phyloP scores from a whole-genome alignment of 2,888 invertebrate genomes.

The Trisateles emortualis region DNA sequence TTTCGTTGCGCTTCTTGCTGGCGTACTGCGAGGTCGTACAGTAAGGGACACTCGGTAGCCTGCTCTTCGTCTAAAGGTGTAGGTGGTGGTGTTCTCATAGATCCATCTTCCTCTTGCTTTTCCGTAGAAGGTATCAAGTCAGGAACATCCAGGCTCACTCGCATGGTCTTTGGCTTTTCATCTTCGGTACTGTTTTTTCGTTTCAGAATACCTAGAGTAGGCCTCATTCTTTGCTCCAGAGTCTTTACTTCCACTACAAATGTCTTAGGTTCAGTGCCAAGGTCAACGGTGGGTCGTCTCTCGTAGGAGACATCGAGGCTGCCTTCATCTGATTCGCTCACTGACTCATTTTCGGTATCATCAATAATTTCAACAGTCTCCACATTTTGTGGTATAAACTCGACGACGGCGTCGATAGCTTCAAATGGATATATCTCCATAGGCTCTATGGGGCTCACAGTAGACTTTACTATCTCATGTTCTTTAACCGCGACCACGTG shows the following conservation, averaged over 20 bases:
- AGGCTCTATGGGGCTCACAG: slow-evolving; percentile 77
- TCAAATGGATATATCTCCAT: slow-evolving; percentile 82
- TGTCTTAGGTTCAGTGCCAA: slow-evolving; percentile 71
- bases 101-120: slow-evolving; percentile 34
- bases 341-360: slow-evolving; percentile 78
- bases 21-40: slow-evolving; percentile 51
- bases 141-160: slow-evolving; percentile 55
- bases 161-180: slow-evolving; percentile 51
- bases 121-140: slow-evolving; percentile 60
- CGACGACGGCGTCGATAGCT: slow-evolving; percentile 82
- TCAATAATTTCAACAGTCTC: slow-evolving; percentile 86
- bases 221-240: slow-evolving; percentile 72
- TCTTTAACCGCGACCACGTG: slow-evolving; percentile 90
- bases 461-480: slow-evolving; percentile 89
- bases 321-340: slow-evolving; percentile 56
- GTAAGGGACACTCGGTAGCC: slow-evolving; percentile 47
- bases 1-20: slow-evolving; percentile 49
- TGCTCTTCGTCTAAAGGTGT: slow-evolving; percentile 50
- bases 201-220: slow-evolving; percentile 73
- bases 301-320: slow-evolving; percentile 25
- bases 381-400: slow-evolving; percentile 84
- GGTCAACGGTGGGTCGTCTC: slow-evolving; percentile 52
- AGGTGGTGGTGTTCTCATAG: slow-evolving; percentile 53
- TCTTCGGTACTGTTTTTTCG: slow-evolving; percentile 54
- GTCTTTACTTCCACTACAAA: slow-evolving; percentile 76